Evolutionary conservation across 2,797 vertebrate species (phyloP), one percentile per base, ranked within the genome.

Genomic region (Gymnothorax reevesii): DNA sequence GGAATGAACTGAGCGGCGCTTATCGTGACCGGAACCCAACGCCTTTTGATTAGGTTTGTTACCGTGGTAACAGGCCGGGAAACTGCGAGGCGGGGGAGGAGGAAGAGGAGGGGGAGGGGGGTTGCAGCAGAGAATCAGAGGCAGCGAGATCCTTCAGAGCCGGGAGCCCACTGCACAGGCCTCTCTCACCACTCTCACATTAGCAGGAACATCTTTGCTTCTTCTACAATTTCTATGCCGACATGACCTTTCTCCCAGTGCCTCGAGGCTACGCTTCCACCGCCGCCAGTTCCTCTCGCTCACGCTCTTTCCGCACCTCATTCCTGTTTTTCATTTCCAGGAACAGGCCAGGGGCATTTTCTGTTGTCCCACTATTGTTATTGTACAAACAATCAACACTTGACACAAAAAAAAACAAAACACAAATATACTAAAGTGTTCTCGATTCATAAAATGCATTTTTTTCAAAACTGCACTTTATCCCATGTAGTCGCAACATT

Each of bases 31-130:
- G 89, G 93, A 88, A 86, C 86, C 59, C 73, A 92, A 90, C 87
- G 88, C 90, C 91, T 91, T 94, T 92, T 93, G 91, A 94, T 94
- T 93, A 92, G 90, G 89, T 88, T 57, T 10, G 93, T 89, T 94
- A 88, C 91, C 93, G 95, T 96, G 93, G 95, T 88, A 94, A 96
- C 94, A 85, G 86, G n/a, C 88, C 88, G 92, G 92, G 90, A 94
- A 93, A 91, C 93, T 89, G 86, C 52, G 52, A 83, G 83, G 3
- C 84, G 42, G 88, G 5, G 4, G 73, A 64, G 55, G n/a, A 15
- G 64, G 2, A 52, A 9, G 69, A 17, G 52, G 52, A 62, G 27
- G 52, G 52, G 49, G 84, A 12, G 84, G 59, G 17, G 59, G 60
- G 12, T 13, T 13, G 17, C 54, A 9, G 55, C 8, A 52, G 27